phyloP scores from a whole-genome alignment of 2,888 invertebrate species.

The Stramonita haemastoma region DNA sequence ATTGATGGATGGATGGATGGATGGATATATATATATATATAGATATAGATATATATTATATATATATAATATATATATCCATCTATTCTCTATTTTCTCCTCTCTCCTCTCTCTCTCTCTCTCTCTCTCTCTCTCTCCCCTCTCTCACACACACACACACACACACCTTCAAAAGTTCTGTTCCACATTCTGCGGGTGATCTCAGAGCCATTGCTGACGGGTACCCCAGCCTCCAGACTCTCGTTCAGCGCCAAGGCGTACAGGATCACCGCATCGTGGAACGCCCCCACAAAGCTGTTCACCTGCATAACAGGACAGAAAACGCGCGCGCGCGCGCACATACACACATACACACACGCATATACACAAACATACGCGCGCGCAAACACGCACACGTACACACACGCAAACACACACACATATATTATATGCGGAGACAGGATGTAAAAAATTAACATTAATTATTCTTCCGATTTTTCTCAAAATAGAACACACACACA shows the following conservation, averaged over 20 bases:
- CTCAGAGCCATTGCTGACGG: slow-evolving; percentile 86
- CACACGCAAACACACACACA: neutral
- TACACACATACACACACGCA: neutral
- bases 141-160: neutral
- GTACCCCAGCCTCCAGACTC: slow-evolving; percentile 81
- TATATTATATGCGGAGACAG: too few species aligned
- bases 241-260: slow-evolving; percentile 94
- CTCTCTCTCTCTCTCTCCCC: neutral
- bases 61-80: neutral
- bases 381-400: neutral
- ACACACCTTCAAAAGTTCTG: slow-evolving; percentile 86
- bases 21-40: neutral
- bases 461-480: too few species aligned
- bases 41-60: too few species aligned
- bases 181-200: slow-evolving; percentile 91
- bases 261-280: slow-evolving; percentile 95
- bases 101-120: neutral
- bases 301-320: slow-evolving; percentile 79
- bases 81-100: neutral
- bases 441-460: too few species aligned
- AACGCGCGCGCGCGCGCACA: neutral
- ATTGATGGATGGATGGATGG: too few species aligned
- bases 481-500: too few species aligned
- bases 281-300: slow-evolving; percentile 93
- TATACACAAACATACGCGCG: neutral